phyloP scores from a whole-genome alignment of 1,140 invertebrate species.

The Muscidifurax raptorellus region DNA sequence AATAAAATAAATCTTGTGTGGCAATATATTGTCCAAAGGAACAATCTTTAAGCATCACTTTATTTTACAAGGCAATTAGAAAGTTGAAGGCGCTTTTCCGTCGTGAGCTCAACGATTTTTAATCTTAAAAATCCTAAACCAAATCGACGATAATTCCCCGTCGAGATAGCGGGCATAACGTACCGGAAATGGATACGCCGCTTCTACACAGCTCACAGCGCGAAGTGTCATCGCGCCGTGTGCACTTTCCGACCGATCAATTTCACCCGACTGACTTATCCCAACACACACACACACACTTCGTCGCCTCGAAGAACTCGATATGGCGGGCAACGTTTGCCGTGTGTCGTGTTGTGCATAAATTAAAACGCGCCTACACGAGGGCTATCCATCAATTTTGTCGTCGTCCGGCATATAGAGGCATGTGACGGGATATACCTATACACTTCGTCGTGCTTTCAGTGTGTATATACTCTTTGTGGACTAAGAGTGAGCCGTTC shows the following conservation, averaged over 20 bases:
- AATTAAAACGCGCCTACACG: conserved; percentile 17
- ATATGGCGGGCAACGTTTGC: conserved; percentile 1
- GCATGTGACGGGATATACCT: not conserved
- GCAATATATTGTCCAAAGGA: no score
- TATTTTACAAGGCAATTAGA: no score
- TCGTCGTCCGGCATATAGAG: not conserved
- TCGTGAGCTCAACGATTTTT: not conserved
- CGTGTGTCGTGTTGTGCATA: conserved; percentile 4
- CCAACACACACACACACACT: not conserved
- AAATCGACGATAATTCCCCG: not conserved
- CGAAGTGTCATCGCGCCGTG: conserved; percentile 18
- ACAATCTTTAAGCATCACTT: no score
- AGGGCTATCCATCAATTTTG: conserved; percentile 28
- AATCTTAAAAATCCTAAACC: not conserved
- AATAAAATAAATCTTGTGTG: no score
- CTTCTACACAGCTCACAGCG: conserved; percentile 9
- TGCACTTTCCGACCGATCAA: conserved; percentile 33
- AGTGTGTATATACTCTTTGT: not conserved
- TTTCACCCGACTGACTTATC: conserved; percentile 16
- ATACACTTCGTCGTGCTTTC: not conserved
- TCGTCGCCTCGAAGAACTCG: conserved; percentile 2
- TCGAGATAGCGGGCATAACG: not conserved
- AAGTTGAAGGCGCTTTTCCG: no score
- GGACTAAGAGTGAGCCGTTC: not conserved
- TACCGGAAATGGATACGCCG: conserved; percentile 26